Percentiles rank a stretch among this genome's conserved stretches.
Evolutionary conservation across 2,888 invertebrate species (phyloP).

Genomic region (Andrena haemorrhoa): DNA sequence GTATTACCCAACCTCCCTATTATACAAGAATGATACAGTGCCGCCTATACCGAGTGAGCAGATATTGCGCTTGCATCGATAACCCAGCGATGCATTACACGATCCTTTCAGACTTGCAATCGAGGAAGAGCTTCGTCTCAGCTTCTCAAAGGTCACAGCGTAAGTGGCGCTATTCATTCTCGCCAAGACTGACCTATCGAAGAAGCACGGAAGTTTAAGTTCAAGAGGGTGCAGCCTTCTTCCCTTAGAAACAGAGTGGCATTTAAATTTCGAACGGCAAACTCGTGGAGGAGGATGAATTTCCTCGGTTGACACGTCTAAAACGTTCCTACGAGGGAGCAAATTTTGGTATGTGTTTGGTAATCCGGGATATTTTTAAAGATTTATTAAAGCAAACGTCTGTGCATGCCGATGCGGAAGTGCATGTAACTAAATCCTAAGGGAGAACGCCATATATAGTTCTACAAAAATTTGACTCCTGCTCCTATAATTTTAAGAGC

Average conservation of each 20-base stretch:
- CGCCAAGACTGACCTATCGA: constrained; percentile 33
- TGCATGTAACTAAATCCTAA: too few relatives aligned
- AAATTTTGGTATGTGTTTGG: too few relatives aligned
- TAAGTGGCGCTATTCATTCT: not conserved
- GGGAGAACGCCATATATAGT: too few relatives aligned
- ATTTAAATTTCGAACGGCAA: constrained; percentile 28
- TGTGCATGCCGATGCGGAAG: too few relatives aligned
- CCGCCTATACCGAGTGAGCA: constrained; percentile 37
- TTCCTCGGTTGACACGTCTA: not conserved
- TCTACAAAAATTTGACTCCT: too few relatives aligned
- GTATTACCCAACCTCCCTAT: constrained; percentile 57
- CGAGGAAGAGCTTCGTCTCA: not conserved
- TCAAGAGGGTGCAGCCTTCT: not conserved
- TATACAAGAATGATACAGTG: constrained; percentile 55
- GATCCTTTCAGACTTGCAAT: constrained; percentile 7
- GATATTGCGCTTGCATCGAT: constrained; percentile 44
- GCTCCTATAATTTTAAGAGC: too few relatives aligned
- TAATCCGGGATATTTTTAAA: too few relatives aligned
- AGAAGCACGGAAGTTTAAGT: constrained; percentile 6
- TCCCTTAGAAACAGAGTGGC: constrained; percentile 22
- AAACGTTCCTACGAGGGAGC: too few relatives aligned
- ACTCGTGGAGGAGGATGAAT: not conserved
- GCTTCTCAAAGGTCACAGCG: constrained; percentile 33
- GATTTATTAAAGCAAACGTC: too few relatives aligned
- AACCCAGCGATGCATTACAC: constrained; percentile 20